Evolutionary conservation across 2,113 vertebrate species (phyloP), one percentile per base, ranked within the genome.

Genomic region (Dasypus novemcinctus): DNA sequence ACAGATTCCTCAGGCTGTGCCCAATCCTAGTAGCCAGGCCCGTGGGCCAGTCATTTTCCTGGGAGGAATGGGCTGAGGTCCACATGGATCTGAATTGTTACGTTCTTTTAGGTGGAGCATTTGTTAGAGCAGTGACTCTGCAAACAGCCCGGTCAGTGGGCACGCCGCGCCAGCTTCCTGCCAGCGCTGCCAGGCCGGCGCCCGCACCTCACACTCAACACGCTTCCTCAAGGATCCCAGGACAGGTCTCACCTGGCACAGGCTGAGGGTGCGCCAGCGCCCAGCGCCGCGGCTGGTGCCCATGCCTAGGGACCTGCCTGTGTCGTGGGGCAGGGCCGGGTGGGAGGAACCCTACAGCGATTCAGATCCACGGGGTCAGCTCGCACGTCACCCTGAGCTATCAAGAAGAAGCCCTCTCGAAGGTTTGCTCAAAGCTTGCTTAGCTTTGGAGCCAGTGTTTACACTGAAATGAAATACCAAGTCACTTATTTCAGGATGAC

Each of bases 291-390:
- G 18, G 17, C 54, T 54, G 15, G 15, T 54, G 54, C 54, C 54
- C 0, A 0, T 3, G 33, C 20, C 7, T 21, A 61, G n/a, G 18
- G 0, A 3, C 4, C 4, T 3, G 5, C 13, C 43, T 75, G 64
- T 1, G 1, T 61, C 17, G 57, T 18, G n/a, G 33, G 64, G 63
- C 9, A 1, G 7, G 14, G 18, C 49, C 36, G 1, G 0, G 0
- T 7, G 3, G 54, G 54, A 20, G 7, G 38, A 36, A 38, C 36
- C 61, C 36, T 23, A 20, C 11, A 17, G 1, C 0, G 4, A 7
- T 1, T 7, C 31, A 2, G 33, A n/a, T 5, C 0, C 0, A 4
- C 1, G 0, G 9, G 18, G 7, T 54, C 25, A 63, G 75, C 38
- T n/a, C 69, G 0, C 0, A n/a, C 8, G 20, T 0, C 2, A 33